A percentile compares a stretch with the other conserved stretches of the same genome.
phyloP scores from a whole-genome alignment of 2,888 invertebrate genomes.

The Lypha dubia region DNA sequence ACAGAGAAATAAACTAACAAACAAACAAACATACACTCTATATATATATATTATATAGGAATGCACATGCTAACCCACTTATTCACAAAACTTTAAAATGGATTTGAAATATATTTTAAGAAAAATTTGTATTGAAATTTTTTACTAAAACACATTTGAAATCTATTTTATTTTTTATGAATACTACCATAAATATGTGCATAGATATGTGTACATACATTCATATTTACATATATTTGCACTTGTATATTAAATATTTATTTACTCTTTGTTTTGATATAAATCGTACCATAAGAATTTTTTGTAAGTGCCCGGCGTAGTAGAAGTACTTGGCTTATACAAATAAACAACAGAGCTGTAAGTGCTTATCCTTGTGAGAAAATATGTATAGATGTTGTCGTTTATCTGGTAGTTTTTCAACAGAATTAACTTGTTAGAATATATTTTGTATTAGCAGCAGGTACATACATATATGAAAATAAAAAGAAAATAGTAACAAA shows the following conservation, averaged over 20 bases:
- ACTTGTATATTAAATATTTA: constrained; percentile 15
- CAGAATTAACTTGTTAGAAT: neutral
- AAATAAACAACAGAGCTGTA: constrained; percentile 39
- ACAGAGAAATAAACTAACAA: too few relatives aligned
- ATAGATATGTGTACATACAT: too few relatives aligned
- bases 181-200: too few relatives aligned
- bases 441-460: neutral
- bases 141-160: too few relatives aligned
- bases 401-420: neutral
- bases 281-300: constrained; percentile 20
- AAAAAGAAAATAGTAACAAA: neutral
- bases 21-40: too few relatives aligned
- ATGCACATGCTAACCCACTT: too few relatives aligned
- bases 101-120: too few relatives aligned
- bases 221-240: neutral
- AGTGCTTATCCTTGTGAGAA: constrained; percentile 22
- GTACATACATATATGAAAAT: neutral
- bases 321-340: constrained; percentile 15
- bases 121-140: too few relatives aligned
- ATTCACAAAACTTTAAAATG: too few relatives aligned
- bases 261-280: constrained; percentile 9
- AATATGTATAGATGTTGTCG: neutral
- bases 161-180: too few relatives aligned
- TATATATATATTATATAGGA: too few relatives aligned
- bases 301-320: neutral